Base-by-base conservation (phyloP, 2,797 vertebrate species). In the Molossus alvarezi region DNA sequence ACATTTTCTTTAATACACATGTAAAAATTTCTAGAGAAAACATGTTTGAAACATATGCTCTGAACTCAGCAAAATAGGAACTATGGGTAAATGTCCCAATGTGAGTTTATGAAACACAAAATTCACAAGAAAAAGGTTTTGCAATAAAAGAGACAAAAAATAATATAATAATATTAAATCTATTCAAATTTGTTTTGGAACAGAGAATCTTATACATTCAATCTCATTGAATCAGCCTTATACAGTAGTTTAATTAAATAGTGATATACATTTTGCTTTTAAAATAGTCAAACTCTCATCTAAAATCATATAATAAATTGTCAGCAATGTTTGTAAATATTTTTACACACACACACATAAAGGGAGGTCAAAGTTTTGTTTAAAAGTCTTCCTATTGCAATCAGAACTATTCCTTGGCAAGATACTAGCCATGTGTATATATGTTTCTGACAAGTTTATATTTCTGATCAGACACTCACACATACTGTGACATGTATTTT, bases 1-100 rank as follows among this genome's bases (percentile, higher is more conserved):
- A 72, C 20, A 90, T 94, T 97, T 96, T 94, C 27, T 86, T 81
- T 88, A 27, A 91, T 53, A 93, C 15, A 87, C 33, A 79, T 2
- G 23, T 88, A 62, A 94, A 88, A 33, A 57, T n/a, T 83, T 89
- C 94, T 76, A 96, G 87, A 94, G 18, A 72, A 89, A 95, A 82
- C 41, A 53, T 62, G n/a, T 87, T 96, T 95, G 62, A 13, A 88
- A 85, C 81, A 90, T 57, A 37, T 55, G 13, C 9, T 75, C 1
- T 89, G 29, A 45, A 60, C 20, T 72, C 29, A 85, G 64, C 18
- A 94, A 84, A 95, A 85, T 57, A 86, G 12, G 6, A 93, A 80
- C n/a, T 80, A 23, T 37, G 65, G 79, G 51, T 3, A 96, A 96
- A 60, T 88, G 12, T 86, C 29, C 76, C 29, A 81, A 58, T 57